Evolutionary conservation across 37 sponge, comb jelly and placozoan species (phyloP).

Genomic region (Sycon ciliatum): DNA sequence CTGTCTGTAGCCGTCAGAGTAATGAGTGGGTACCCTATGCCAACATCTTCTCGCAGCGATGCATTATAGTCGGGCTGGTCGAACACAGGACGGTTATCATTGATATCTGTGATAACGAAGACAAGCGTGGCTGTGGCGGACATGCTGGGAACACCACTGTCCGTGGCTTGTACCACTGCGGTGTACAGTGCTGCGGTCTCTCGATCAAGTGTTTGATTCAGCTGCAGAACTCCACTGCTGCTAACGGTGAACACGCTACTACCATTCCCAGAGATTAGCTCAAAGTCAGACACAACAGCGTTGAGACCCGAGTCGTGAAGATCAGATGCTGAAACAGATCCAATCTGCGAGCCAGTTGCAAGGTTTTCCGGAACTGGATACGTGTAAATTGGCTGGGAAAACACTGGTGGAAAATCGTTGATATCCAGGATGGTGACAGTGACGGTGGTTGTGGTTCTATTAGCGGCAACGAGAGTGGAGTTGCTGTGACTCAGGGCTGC

Average conservation of each 20-base stretch:
- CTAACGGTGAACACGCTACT: conserved; percentile 36
- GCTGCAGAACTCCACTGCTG: conserved; percentile 31
- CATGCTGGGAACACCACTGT: conserved; percentile 24
- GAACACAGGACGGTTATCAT: conserved; percentile 63
- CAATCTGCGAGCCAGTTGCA: no score
- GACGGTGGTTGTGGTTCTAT: conserved; percentile 26
- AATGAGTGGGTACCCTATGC: not conserved
- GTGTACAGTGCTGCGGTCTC: conserved; percentile 32
- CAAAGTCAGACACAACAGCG: no score
- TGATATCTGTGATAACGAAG: conserved; percentile 46
- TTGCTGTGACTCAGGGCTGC: no score
- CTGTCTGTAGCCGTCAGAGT: not conserved
- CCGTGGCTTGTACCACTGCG: no score
- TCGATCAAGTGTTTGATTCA: conserved; percentile 40
- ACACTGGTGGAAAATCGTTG: conserved; percentile 57
- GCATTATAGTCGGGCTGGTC: not conserved
- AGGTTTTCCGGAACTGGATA: conserved; percentile 32
- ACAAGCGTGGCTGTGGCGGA: conserved; percentile 10
- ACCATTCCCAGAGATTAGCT: conserved; percentile 30
- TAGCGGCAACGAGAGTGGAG: no score
- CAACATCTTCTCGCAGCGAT: not conserved
- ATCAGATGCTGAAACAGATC: no score
- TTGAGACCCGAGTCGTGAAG: no score
- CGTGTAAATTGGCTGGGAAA: conserved; percentile 24
- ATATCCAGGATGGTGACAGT: conserved; percentile 35